phyloP scores from a whole-genome alignment of 1,140 invertebrate genomes.

The Cydia strobilella region DNA sequence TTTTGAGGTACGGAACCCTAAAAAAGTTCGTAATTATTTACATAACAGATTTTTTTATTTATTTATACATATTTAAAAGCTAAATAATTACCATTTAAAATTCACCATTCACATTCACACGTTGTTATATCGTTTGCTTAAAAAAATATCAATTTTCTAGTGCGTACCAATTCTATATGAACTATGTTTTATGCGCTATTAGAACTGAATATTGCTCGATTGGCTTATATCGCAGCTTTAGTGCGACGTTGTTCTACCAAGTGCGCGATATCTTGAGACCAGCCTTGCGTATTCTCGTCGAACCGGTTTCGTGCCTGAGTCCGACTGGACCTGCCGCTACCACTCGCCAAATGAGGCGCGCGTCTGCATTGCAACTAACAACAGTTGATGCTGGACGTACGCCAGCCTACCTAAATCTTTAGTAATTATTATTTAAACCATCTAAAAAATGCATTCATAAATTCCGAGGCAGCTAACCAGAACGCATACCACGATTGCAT shows the following conservation, averaged over 20 bases:
- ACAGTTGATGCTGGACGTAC: conserved; percentile 52
- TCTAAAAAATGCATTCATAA: conserved; percentile 37
- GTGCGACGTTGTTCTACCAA: conserved; percentile 2
- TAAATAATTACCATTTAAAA: no score
- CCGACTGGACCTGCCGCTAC: conserved; percentile 71
- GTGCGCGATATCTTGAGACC: conserved; percentile 49
- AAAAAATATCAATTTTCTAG: no score
- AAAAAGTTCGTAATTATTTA: no score
- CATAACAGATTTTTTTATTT: no score
- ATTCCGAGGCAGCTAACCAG: background rate
- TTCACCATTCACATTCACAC: no score
- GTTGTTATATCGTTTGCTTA: no score
- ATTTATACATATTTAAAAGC: no score
- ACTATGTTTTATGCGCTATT: no score
- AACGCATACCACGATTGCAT: background rate
- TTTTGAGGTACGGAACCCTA: no score
- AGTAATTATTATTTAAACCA: background rate
- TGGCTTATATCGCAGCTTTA: conserved; percentile 43
- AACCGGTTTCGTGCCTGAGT: conserved; percentile 69
- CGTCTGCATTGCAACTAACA: conserved; percentile 67
- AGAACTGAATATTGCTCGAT: conserved; percentile 54
- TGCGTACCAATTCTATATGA: no score
- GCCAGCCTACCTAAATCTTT: conserved; percentile 36
- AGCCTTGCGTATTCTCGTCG: conserved; percentile 70
- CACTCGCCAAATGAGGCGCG: conserved; percentile 70